These are phyloP conservation scores for Pangasius djambal DNA, from an alignment of 2,797 vertebrate genomes.

Conservation along the genomic window DNA sequence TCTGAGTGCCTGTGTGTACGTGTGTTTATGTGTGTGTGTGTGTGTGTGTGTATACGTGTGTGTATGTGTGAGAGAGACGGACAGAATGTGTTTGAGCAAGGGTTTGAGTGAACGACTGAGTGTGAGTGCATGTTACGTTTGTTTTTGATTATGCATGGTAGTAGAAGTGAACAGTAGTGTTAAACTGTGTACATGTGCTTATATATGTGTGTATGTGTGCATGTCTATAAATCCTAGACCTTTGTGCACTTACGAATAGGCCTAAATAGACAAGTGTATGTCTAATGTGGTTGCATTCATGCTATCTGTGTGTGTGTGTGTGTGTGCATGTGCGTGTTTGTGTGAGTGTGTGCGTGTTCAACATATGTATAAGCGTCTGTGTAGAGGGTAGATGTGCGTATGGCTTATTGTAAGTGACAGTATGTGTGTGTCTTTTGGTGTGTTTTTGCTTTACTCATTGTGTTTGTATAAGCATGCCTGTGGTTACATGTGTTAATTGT, in stretches of 20 bases:
- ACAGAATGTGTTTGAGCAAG: neutral
- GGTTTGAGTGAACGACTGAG: constrained; percentile 20
- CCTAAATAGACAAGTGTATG: neutral
- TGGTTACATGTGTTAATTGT: constrained; percentile 21
- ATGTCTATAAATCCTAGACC: neutral
- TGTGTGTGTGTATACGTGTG: constrained; percentile 20
- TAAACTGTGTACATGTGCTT: constrained; percentile 1
- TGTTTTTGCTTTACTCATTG: neutral
- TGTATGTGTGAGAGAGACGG: constrained; percentile 4
- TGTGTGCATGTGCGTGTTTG: neutral
- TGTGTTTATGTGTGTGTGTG: constrained; percentile 26
- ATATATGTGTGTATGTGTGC: neutral
- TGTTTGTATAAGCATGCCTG: constrained; percentile 27
- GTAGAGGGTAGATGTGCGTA: neutral
- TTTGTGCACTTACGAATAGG: neutral
- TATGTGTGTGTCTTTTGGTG: constrained; percentile 19
- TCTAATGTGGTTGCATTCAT: neutral
- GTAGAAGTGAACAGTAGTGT: constrained; percentile 13
- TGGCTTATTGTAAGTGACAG: neutral
- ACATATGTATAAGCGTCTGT: neutral
- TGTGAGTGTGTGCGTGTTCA: neutral
- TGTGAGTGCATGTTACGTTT: constrained; percentile 27
- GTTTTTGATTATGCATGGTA: constrained; percentile 40
- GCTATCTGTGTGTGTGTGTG: neutral
- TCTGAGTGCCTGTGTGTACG: constrained; percentile 29